Base-by-base conservation (phyloP, 2,888 invertebrate genomes). In the Ommatoiulus sabulosus region DNA sequence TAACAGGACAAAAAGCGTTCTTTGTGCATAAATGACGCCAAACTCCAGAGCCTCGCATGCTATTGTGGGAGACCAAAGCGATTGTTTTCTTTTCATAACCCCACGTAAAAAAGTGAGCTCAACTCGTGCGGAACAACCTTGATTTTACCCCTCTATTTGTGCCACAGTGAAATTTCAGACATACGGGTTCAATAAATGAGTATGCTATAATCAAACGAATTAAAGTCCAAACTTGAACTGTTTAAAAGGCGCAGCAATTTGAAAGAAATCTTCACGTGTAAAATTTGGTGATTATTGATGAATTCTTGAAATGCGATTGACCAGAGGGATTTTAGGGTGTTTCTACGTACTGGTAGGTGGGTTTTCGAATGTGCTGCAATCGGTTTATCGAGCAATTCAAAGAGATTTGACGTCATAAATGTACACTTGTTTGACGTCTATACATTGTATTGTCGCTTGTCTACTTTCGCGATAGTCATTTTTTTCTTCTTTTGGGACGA, bases 11-110 rank as follows among this genome's bases (percentile, higher is more conserved):
- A 63, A 63, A 63, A 15, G n/a, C 4, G 17, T 63, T 63, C 17
- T 52, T 63, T n/a, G 12, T 46, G 7, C 46, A 46, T 46, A 46
- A 46, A 12, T 46, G 12, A 46, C 46, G 46, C 46, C 46, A 12
- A 35, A 35, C 35, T 48, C 48, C 48, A 48, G 12, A 57, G 17
- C 57, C 17, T n/a, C 6, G 6, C n/a, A 63, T 63, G 7, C 63
- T 63, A 17, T 63, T 63, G 17, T 63, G n/a, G 17, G 63, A n/a
- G 63, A 63, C 63, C 63, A 15, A 5, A 63, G n/a, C 63, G 63
- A 63, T 63, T 63, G 63, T 63, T 63, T 63, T 63, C 63, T 63
- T 63, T 17, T n/a, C 63, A 63, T 63, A 15, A 63, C 63, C 63
- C 63, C 63, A 63, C n/a, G 63, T n/a, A 63, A 63, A 63, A 63